Conservation (phyloP, 1,140 invertebrate species). For the Ips nitidus region DNA sequence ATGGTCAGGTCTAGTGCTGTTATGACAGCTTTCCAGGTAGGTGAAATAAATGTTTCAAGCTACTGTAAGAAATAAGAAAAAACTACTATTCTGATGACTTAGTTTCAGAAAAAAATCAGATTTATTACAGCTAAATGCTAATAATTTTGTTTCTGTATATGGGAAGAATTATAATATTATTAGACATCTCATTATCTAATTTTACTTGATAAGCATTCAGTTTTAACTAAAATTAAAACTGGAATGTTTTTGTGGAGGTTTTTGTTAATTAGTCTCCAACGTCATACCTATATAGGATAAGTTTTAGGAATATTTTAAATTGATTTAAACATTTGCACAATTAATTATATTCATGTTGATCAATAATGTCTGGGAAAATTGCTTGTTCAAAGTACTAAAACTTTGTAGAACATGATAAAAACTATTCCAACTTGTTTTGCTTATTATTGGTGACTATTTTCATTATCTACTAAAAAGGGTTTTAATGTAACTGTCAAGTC, state of each 20-base stretch:
- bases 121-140: background rate
- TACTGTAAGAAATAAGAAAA: background rate
- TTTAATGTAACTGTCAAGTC: background rate
- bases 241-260: too few species aligned
- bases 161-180: background rate
- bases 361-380: too few species aligned
- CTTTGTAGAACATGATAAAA: too few species aligned
- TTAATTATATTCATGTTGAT: too few species aligned
- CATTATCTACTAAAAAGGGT: background rate
- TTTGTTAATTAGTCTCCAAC: too few species aligned
- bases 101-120: background rate
- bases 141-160: background rate
- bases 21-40: slow-evolving; percentile 76
- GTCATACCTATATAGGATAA: too few species aligned
- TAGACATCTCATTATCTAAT: background rate
- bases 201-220: too few species aligned
- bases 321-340: too few species aligned
- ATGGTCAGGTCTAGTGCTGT: slow-evolving; percentile 81
- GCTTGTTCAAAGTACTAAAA: too few species aligned
- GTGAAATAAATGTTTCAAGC: slow-evolving; percentile 2
- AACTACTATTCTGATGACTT: background rate
- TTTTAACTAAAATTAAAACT: too few species aligned
- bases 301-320: too few species aligned
- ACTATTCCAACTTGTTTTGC: too few species aligned
- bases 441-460: background rate